These are phyloP conservation scores for Conopomorpha cramerella DNA, from an alignment of 1,140 invertebrate species.

Conservation along the genomic window DNA sequence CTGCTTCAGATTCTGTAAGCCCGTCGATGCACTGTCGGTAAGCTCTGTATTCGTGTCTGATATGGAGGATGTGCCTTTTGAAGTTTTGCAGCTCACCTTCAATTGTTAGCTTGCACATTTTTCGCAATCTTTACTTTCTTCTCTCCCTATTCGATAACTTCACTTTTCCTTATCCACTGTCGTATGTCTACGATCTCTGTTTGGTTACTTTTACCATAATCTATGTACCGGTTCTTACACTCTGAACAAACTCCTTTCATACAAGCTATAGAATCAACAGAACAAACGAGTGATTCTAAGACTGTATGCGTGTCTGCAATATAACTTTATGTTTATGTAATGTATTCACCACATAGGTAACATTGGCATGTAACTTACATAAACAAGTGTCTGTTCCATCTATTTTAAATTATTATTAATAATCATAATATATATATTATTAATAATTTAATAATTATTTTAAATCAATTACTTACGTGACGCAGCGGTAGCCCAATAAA, in stretches of 20 bases:
- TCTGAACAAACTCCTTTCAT: neutral
- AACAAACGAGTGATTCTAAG: too few relatives aligned
- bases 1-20: neutral
- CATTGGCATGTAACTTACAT: slow-evolving; percentile 4
- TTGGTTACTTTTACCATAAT: neutral
- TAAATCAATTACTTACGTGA: slow-evolving; percentile 2
- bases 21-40: neutral
- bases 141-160: neutral
- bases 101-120: neutral
- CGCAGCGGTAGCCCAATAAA: slow-evolving; percentile 1
- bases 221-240: slow-evolving; percentile 1
- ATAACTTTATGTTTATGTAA: slow-evolving; percentile 1
- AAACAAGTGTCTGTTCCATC: slow-evolving; percentile 4
- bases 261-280: neutral
- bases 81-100: neutral
- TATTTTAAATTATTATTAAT: slow-evolving; percentile 4
- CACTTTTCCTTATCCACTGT: neutral
- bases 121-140: neutral
- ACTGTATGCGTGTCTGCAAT: slow-evolving; percentile 1
- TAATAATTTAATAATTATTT: slow-evolving; percentile 4
- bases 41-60: neutral
- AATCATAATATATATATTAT: slow-evolving; percentile 5
- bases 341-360: slow-evolving; percentile 1
- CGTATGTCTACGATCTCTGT: neutral
- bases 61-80: neutral